Percentiles rank a stretch among this genome's conserved stretches.
Evolutionary conservation across 2,888 invertebrate genomes (phyloP).

Genomic region (Nemurella pictetii): DNA sequence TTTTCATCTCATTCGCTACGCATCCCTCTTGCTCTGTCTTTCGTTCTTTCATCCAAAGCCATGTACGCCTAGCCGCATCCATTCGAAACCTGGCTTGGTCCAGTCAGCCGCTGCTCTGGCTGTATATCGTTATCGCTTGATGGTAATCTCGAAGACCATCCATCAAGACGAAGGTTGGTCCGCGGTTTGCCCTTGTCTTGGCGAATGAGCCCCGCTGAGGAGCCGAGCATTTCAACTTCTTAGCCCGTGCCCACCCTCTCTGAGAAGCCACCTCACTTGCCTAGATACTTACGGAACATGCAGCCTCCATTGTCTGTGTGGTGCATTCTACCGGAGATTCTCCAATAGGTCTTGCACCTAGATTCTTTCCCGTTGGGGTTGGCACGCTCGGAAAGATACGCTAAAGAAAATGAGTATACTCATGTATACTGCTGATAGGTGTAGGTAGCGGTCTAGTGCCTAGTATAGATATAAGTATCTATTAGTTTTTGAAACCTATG

Average conservation of each 20-base stretch:
- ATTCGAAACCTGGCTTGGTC: background rate
- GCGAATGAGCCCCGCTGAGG: background rate
- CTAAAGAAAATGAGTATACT: too few species aligned
- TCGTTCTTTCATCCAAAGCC: background rate
- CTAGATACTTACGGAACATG: too few species aligned
- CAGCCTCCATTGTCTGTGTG: too few species aligned
- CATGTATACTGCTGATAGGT: too few species aligned
- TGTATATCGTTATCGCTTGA: conserved; percentile 5
- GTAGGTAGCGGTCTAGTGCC: too few species aligned
- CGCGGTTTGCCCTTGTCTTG: background rate
- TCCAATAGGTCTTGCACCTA: too few species aligned
- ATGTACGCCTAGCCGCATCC: background rate
- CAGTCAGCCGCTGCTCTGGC: background rate
- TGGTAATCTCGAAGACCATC: background rate
- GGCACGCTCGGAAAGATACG: too few species aligned
- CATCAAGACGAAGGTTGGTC: conserved; percentile 44
- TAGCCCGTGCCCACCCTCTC: background rate
- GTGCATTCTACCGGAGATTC: too few species aligned
- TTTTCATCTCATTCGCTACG: background rate
- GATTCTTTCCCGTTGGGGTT: too few species aligned
- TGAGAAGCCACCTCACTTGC: background rate
- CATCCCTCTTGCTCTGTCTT: background rate
- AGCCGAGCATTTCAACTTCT: background rate
- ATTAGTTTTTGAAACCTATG: too few species aligned
- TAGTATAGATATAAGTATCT: too few species aligned